A percentile compares a stretch with the other conserved stretches of the same genome.
Evolutionary conservation across 1,140 invertebrate species (phyloP).

Genomic region (Listronotus bonariensis): DNA sequence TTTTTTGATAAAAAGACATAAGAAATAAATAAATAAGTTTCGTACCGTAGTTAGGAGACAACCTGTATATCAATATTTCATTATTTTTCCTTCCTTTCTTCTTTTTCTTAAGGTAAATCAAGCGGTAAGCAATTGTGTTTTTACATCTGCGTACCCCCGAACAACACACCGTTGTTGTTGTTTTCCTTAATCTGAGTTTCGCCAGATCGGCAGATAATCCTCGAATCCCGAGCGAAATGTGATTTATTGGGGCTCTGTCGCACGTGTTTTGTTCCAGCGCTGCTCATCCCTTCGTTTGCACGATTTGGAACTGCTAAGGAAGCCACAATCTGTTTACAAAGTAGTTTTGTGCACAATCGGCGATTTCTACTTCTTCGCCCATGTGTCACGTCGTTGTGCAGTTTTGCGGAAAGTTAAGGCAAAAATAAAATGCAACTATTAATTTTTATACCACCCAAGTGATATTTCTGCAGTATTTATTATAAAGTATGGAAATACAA

Average conservation of each 20-base stretch:
- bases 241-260: conserved; percentile 6
- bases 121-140: too few species aligned
- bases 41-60: too few species aligned
- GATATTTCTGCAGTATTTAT: too few species aligned
- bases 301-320: conserved; percentile 14
- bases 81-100: too few species aligned
- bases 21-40: too few species aligned
- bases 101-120: too few species aligned
- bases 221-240: neutral
- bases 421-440: too few species aligned
- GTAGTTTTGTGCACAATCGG: conserved; percentile 7
- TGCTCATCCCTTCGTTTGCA: conserved; percentile 1
- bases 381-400: conserved; percentile 1
- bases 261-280: conserved; percentile 3
- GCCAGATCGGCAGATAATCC: conserved; percentile 16
- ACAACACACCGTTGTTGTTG: neutral
- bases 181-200: conserved; percentile 7
- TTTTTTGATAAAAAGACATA: too few species aligned
- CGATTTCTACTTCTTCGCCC: conserved; percentile 3
- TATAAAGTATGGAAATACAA: too few species aligned
- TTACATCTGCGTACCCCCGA: too few species aligned
- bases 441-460: too few species aligned
- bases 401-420: neutral
- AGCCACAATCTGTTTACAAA: conserved; percentile 10
- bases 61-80: too few species aligned